Conservation (phyloP, 2,888 invertebrate species). For the Drosophila meridiana region DNA sequence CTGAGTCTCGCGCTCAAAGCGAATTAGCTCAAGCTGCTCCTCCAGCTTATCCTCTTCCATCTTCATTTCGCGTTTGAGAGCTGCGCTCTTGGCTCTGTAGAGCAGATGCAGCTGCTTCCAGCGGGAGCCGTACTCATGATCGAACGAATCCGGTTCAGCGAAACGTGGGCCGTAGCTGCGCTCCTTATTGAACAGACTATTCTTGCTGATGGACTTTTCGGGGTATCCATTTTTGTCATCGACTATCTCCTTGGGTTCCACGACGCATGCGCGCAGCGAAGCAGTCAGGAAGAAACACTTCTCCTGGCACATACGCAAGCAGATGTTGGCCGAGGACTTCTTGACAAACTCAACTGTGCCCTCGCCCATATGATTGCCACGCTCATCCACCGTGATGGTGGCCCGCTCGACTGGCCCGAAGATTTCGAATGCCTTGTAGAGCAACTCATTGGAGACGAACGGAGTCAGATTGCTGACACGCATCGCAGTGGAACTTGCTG, state of each 20-base stretch:
- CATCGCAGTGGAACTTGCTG: constrained; percentile 96
- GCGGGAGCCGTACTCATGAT: constrained; percentile 97
- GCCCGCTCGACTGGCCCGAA: constrained; percentile 97
- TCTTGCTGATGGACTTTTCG: constrained; percentile 92
- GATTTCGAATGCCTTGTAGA: constrained; percentile 94
- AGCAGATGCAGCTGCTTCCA: constrained; percentile 98
- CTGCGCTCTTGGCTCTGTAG: constrained; percentile 94
- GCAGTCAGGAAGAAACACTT: constrained; percentile 96
- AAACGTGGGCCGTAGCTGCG: constrained; percentile 95
- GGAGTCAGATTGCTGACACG: constrained; percentile 96
- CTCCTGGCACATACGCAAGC: constrained; percentile 94
- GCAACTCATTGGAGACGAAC: constrained; percentile 96
- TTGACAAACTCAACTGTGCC: constrained; percentile 97
- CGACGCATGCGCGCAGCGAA: constrained; percentile 96
- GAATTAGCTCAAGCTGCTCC: constrained; percentile 97
- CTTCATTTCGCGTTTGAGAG: constrained; percentile 93
- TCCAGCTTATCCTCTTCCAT: constrained; percentile 96
- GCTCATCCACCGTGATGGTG: constrained; percentile 97
- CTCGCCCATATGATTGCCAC: constrained; percentile 97
- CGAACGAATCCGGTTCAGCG: constrained; percentile 94
- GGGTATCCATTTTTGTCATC: constrained; percentile 97
- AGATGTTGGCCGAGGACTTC: constrained; percentile 94
- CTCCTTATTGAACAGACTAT: constrained; percentile 92
- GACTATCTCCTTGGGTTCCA: constrained; percentile 94
- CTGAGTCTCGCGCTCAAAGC: constrained; percentile 98